phyloP scores from a whole-genome alignment of 2,797 vertebrate genomes.

The Sus cebifrons region DNA sequence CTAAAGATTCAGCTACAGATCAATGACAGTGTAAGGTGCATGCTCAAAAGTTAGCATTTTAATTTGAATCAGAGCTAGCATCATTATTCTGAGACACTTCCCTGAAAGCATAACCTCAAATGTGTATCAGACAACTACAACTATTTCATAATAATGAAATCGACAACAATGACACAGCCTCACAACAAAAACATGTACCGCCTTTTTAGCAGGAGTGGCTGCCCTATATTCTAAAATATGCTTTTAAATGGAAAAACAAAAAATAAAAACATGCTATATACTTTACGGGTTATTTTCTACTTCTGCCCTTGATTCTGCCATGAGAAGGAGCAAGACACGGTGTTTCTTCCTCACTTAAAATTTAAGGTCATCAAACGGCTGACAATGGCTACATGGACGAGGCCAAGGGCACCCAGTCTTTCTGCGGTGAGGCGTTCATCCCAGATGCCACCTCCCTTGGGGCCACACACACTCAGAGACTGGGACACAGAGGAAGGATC shows the following conservation, averaged over 20 bases:
- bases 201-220: neutral
- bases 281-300: neutral
- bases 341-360: neutral
- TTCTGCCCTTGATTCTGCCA: neutral
- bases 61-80: slow-evolving; percentile 39
- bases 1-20: slow-evolving; percentile 50
- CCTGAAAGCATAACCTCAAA: slow-evolving; percentile 38
- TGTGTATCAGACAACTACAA: neutral
- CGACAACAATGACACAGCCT: neutral
- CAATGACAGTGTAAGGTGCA: slow-evolving; percentile 32
- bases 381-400: neutral
- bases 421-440: neutral
- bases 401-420: neutral
- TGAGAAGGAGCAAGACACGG: neutral
- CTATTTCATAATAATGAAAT: slow-evolving; percentile 1
- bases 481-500: neutral
- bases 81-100: slow-evolving; percentile 51
- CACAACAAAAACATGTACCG: neutral
- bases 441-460: neutral
- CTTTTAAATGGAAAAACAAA: no score
- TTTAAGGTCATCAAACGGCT: neutral
- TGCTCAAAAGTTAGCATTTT: neutral
- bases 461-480: neutral
- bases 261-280: neutral
- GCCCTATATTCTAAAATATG: neutral